Evolutionary conservation across 1,140 invertebrate genomes (phyloP).

Genomic region (Solenopsis invicta): DNA sequence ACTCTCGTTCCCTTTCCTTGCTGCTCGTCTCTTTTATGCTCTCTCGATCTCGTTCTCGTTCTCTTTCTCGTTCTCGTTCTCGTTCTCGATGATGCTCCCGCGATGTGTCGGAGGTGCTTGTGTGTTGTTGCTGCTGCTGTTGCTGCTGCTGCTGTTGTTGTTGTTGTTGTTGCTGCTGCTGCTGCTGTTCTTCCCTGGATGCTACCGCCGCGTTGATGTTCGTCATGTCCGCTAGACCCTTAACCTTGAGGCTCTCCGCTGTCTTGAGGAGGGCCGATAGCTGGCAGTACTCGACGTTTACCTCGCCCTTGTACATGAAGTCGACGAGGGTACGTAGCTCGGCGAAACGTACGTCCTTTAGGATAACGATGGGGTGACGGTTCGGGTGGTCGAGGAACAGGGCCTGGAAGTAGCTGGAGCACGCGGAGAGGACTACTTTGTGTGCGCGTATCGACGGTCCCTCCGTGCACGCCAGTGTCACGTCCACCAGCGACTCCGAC

Average conservation of each 20-base stretch:
- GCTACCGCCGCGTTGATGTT: constrained; percentile 89
- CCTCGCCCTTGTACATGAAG: constrained; percentile 98
- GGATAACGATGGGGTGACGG: constrained; percentile 96
- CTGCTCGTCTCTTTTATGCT: constrained; percentile 71
- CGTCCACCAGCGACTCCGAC: constrained; percentile 97
- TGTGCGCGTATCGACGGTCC: constrained; percentile 97
- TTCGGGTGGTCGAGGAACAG: constrained; percentile 96
- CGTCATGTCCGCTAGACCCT: constrained; percentile 97
- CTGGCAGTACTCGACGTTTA: constrained; percentile 97
- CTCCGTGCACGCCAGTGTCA: constrained; percentile 97
- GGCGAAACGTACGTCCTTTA: constrained; percentile 96
- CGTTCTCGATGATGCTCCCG: constrained; percentile 70
- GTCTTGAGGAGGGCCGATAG: constrained; percentile 96
- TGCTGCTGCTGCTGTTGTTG: constrained; percentile 69
- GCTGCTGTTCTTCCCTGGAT: constrained; percentile 82
- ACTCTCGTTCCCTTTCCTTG: constrained; percentile 72
- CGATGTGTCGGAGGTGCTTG: constrained; percentile 61
- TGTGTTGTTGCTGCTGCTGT: constrained; percentile 62
- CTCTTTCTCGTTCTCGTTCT: constrained; percentile 75
- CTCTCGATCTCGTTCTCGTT: constrained; percentile 63
- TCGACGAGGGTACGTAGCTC: constrained; percentile 96
- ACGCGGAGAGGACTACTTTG: constrained; percentile 97
- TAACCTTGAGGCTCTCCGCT: constrained; percentile 96
- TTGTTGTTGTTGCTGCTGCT: constrained; percentile 76
- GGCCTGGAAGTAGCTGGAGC: constrained; percentile 97